Base-by-base conservation (phyloP, 2,113 vertebrate genomes). In the Xiphias gladius region DNA sequence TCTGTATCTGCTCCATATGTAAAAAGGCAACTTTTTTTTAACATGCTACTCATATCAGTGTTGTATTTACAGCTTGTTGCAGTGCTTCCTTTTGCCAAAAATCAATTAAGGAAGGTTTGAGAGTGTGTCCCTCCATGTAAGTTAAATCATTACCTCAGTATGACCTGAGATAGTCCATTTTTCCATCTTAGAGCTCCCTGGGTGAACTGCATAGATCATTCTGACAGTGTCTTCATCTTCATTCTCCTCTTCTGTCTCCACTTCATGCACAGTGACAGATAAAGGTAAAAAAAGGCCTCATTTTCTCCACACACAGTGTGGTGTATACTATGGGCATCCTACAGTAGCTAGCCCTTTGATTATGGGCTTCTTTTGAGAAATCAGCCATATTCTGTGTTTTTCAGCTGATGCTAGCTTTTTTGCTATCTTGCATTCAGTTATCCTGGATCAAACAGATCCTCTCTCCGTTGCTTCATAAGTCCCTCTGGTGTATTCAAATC, bases 381-480 rank as follows among this genome's bases (percentile, higher is more conserved):
- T 82, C 84, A 73, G 77, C 68, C 68, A 48, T 30, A 70, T 64
- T 82, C 72, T 57, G 64, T 8, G 73, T 8, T 70, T 80, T 90
- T 92, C 85, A 79, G 84, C 81, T 87, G 87, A 91, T 83, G 82
- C 73, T 74, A 22, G 84, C 74, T 76, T 78, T 91, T 84, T 65
- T 87, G 80, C 81, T 63, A 37, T 75, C 58, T 78, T 68, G n/a
- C 62, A 54, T 88, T 74, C 80, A 83, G 55, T 84, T 72, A 78
- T 80, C 74, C 41, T 0, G 10, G 77, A 90, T 90, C 82, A 89
- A 90, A 83, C 77, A 11, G 68, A 77, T 46, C 70, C 35, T 58
- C 75, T 80, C 65, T 9, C 46, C 22, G 43, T 62, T 67, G 11
- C 73, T 78, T 69, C 55, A 68, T 10, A 22, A 22, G 67, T 79